Evolutionary conservation across 2,113 vertebrate genomes (phyloP), one percentile per base, ranked within the genome.

Genomic region (Tachysurus fulvidraco): DNA sequence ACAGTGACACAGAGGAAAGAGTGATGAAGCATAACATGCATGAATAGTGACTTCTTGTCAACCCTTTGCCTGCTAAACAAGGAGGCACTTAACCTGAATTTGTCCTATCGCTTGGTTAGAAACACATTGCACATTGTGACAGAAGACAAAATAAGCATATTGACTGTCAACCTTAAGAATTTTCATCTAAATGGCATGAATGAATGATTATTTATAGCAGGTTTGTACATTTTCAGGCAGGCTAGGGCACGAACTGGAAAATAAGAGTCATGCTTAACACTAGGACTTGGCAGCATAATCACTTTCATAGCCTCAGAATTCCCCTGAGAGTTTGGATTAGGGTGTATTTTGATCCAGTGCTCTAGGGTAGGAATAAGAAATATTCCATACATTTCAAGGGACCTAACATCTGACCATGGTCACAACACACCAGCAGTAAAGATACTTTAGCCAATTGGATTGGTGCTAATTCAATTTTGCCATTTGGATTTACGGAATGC

Each of bases 1-100:
- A 55, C 44, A 84, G 55, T 81, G 65, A 76, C 25, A 65, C 41
- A 82, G 71, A 64, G 19, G 54, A 82, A 82, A 78, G 83, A 71
- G 52, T 83, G 55, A 54, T 80, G 78, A 87, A 64, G 81, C n/a
- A 46, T 59, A 81, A 83, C 77, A 85, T 23, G 10, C 83, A 71
- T 84, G 64, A 79, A 87, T 78, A 87, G 14, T 78, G 78, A 87
- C 78, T 41, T 59, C 41, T 54, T 78, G 83, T 81, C 62, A 83
- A 41, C 16, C 52, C 46, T 67, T 84, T 65, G 73, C 50, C 17
- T 69, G 76, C 85, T 86, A 90, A 57, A 88, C 87, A 91, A 62
- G 59, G 87, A 89, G 89, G 88, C 92, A 93, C 91, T 91, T 93
- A 90, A 92, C 89, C 91, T 89, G 87, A 77, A 71, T 83, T 71